Evolutionary conservation across 2,797 vertebrate species (phyloP).

Genomic region (Anguilla pacifica): DNA sequence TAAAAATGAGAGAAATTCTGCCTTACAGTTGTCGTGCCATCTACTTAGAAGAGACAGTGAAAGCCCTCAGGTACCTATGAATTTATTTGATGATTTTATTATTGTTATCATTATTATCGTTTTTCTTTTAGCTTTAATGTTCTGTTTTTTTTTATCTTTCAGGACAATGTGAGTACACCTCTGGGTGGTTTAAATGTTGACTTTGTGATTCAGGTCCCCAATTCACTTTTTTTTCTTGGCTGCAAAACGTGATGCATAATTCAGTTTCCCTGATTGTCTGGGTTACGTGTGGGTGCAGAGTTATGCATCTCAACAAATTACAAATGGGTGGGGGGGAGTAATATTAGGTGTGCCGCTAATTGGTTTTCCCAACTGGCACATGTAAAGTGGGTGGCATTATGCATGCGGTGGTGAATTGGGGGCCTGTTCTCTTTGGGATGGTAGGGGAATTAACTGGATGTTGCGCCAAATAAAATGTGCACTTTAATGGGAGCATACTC

Average conservation of each 20-base stretch:
- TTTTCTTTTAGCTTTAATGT: slow-evolving; percentile 35
- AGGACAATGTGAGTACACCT: slow-evolving; percentile 17
- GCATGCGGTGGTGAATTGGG: neutral
- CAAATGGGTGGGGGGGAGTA: neutral
- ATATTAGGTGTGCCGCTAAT: slow-evolving; percentile 5
- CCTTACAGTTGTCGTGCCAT: slow-evolving; percentile 58
- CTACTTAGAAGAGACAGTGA: slow-evolving; percentile 57
- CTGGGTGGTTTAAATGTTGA: slow-evolving; percentile 18
- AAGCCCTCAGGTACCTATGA: slow-evolving; percentile 53
- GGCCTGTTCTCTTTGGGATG: slow-evolving; percentile 3
- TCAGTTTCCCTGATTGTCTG: neutral
- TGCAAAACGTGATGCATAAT: neutral
- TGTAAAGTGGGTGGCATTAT: neutral
- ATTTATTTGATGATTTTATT: slow-evolving; percentile 51
- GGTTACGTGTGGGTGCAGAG: neutral
- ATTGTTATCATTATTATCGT: slow-evolving; percentile 8
- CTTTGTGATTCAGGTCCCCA: neutral
- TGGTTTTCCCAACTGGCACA: neutral
- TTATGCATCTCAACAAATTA: neutral
- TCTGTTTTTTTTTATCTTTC: slow-evolving; percentile 18
- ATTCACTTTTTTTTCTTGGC: neutral
- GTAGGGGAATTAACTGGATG: neutral
- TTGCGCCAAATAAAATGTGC: neutral
- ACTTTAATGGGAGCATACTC: neutral
- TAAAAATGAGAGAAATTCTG: slow-evolving; percentile 54